Base-by-base conservation (phyloP, 2,888 invertebrate genomes). In the Marasmarcha lunaedactyla region DNA sequence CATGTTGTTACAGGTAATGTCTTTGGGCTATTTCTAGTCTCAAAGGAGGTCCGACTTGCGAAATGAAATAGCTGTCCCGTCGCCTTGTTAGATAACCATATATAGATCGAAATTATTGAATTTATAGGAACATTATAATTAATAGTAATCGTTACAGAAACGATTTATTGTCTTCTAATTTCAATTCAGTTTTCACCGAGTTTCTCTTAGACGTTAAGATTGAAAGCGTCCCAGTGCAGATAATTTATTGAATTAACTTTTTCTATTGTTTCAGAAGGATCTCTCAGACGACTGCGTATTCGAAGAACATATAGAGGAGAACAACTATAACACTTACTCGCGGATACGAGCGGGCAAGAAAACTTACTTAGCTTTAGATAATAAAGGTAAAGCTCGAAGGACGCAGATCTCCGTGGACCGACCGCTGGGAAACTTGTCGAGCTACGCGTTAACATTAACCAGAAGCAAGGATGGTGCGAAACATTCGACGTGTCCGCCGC, bases 261-360 rank as follows among this genome's bases (percentile, higher is more conserved):
- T 20, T 20, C 20, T 59, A 59, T 84, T 87, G 86, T 92, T 91
- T 59, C 92, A 94, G 93, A 90, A 88, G 84, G 90, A 90, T 74
- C 92, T 90, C 86, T 89, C 89, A 65, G 89, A 91, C 68, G 91
- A 91, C 62, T 94, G 94, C 85, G 88, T 93, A 69, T 93, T 94
- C 87, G 91, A 92, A 79, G 94, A 94, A 84, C 90, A 89, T 67
- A 89, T 93, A 73, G 93, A 91, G 72, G 89, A 90, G 71, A 90
- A 93, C 74, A 89, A 92, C 71, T 94, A 93, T 85, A 94, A 93
- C 72, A 92, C 91, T 42, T 94, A 94, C 81, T 90, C 92, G 58
- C 88, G 89, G 68, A 87, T 90, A 73, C 70, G 78, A 48, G 84
- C 74, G 48, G 86, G 87, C 55, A 84, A 85, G 65, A 88, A 89